These are phyloP conservation scores for Oncopeltus fasciatus DNA, from an alignment of 1,140 invertebrate species.

Conservation along the genomic window DNA sequence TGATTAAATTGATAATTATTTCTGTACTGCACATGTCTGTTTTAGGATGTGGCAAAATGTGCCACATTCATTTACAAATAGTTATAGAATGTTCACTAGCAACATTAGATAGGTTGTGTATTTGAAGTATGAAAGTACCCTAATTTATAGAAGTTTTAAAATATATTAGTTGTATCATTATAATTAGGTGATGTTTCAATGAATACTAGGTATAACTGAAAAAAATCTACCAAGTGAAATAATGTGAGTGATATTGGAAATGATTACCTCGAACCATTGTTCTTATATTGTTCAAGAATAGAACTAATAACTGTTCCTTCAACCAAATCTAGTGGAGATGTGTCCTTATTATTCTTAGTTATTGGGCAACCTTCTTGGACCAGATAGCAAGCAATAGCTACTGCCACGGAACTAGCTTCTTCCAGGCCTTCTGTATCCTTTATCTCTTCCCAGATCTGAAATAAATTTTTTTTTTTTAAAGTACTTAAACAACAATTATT, in stretches of 20 bases:
- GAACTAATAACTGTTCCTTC: slow-evolving; percentile 6
- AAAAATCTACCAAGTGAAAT: too few species aligned
- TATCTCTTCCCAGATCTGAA: slow-evolving; percentile 36
- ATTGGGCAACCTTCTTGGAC: slow-evolving; percentile 49
- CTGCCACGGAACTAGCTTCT: slow-evolving; percentile 36
- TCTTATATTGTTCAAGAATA: neutral
- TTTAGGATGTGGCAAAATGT: too few species aligned
- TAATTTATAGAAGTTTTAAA: too few species aligned
- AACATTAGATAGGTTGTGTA: too few species aligned
- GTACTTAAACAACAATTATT: neutral
- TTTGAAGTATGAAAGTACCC: too few species aligned
- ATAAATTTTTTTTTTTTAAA: slow-evolving; percentile 2
- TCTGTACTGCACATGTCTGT: too few species aligned
- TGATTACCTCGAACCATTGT: neutral
- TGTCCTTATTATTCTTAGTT: slow-evolving; percentile 47
- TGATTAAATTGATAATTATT: too few species aligned
- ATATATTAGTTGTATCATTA: too few species aligned
- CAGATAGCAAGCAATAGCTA: slow-evolving; percentile 54
- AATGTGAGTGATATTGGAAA: too few species aligned
- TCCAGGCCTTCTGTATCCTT: slow-evolving; percentile 29
- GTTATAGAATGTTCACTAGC: too few species aligned
- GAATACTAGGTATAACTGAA: neutral
- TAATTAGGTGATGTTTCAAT: too few species aligned
- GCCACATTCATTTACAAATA: too few species aligned
- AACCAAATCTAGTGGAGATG: slow-evolving; percentile 44